phyloP scores from a whole-genome alignment of 2,113 vertebrate species.

The Bolborhynchus lineola region DNA sequence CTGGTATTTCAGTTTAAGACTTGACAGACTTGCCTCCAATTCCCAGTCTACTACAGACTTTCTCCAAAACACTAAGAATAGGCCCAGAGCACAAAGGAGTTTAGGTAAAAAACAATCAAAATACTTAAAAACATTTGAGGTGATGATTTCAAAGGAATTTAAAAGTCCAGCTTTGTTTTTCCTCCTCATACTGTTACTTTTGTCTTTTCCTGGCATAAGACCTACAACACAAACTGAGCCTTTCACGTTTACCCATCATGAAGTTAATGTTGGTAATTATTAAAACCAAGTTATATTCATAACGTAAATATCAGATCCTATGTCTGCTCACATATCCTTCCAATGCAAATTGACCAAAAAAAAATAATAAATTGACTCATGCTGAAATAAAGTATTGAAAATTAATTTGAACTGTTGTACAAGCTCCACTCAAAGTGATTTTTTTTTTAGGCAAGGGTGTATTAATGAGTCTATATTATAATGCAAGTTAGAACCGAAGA shows the following conservation, averaged over 20 bases:
- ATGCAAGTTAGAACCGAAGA: not conserved
- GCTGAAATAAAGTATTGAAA: not conserved
- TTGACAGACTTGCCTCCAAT: not conserved
- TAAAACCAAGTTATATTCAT: not conserved
- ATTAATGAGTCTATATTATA: not conserved
- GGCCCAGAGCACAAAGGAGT: rapidly evolving
- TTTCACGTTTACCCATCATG: not conserved
- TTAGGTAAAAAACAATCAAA: not conserved
- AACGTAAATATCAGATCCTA: not conserved
- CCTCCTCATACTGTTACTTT: not conserved
- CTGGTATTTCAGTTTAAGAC: not conserved
- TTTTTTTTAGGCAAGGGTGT: not conserved
- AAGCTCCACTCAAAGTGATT: not conserved
- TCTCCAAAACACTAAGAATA: not conserved
- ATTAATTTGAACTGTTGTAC: not conserved
- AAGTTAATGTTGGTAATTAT: not conserved
- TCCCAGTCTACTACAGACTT: not conserved
- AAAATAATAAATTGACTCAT: not conserved
- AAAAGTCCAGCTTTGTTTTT: not conserved
- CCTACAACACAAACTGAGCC: not conserved
- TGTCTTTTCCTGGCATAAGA: not conserved
- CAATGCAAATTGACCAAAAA: not conserved
- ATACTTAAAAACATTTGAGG: not conserved
- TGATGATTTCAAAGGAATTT: not conserved
- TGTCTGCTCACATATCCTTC: not conserved